These are phyloP conservation scores for Phortica variegata DNA, from an alignment of 1,140 invertebrate genomes.

Conservation along the genomic window DNA sequence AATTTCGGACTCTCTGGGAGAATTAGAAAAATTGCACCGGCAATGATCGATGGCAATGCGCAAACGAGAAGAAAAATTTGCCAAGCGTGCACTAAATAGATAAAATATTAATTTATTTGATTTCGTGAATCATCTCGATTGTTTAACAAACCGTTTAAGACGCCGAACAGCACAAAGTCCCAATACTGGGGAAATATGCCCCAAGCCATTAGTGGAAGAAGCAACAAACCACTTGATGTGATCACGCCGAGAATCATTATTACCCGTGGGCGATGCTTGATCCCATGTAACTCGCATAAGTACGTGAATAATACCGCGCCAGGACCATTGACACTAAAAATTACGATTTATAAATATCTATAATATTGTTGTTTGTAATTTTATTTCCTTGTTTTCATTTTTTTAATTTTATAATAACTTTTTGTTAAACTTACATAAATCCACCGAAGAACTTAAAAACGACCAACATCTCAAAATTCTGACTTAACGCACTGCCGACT, in stretches of 20 bases:
- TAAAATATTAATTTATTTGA: background rate
- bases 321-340: conserved; percentile 69
- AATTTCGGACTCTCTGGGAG: conserved; percentile 82
- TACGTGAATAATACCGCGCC: conserved; percentile 72
- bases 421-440: conserved; percentile 69
- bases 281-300: conserved; percentile 68
- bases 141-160: conserved; percentile 61
- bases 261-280: conserved; percentile 64
- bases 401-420: conserved; percentile 61
- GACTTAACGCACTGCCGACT: conserved; percentile 67
- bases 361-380: conserved; percentile 38
- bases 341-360: conserved; percentile 17
- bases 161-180: conserved; percentile 59
- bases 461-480: conserved; percentile 70
- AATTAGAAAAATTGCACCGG: conserved; percentile 63
- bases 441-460: conserved; percentile 74
- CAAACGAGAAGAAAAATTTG: conserved; percentile 70
- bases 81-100: conserved; percentile 65
- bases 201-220: conserved; percentile 63
- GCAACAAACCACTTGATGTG: conserved; percentile 61
- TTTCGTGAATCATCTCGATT: too few species aligned
- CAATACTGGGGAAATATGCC: conserved; percentile 58
- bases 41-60: conserved; percentile 67
- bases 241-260: conserved; percentile 66
- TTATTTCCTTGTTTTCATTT: too few species aligned